Evolutionary conservation across 2,113 vertebrate species (phyloP), one percentile per base, ranked within the genome.

Genomic region (Tragelaphus strepsiceros): DNA sequence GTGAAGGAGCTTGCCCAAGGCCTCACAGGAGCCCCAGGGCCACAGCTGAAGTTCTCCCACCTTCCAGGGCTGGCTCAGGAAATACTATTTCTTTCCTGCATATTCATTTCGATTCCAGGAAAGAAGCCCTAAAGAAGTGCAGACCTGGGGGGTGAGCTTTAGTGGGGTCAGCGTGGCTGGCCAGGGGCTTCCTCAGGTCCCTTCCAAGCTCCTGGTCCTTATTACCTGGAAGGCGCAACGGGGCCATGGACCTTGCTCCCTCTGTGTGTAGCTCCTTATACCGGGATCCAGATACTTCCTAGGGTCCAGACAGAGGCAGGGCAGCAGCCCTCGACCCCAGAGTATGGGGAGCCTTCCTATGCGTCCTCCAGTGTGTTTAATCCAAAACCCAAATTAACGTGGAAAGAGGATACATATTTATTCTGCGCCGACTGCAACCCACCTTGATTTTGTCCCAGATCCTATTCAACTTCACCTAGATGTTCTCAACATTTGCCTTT

Each of bases 111-210:
- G 53, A 90, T 58, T 78, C 82, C 30, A 43, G 77, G n/a, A 84
- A 62, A 78, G 24, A 91, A 88, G 35, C 17, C 7, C 26, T 7
- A 14, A 39, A 83, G 26, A 90, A 43, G n/a, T 15, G 2, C 58
- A 77, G 22, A 56, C 35, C 26, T 51, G 16, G 9, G 21, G 26
- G 16, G 35, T 86, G 74, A 82, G 3, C 74, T 87, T 49, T 77
- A 64, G 3, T 88, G 53, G 43, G 13, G 51, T 11, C 4, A 6
- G 2, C 0, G 12, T 82, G 1, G 49, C 1, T 7, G 35, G 49
- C 14, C 54, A 64, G 54, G 61, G 54, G 51, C 16, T 35, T 22
- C 7, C 7, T 67, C 19, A 15, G 17, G 51, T 86, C 77, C 35
- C 16, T 49, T 32, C 28, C 32, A 51, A 43, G 16, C 26, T 30